These are phyloP conservation scores for Myiagra hebetior DNA, from an alignment of 2,113 vertebrate species.

Conservation along the genomic window DNA sequence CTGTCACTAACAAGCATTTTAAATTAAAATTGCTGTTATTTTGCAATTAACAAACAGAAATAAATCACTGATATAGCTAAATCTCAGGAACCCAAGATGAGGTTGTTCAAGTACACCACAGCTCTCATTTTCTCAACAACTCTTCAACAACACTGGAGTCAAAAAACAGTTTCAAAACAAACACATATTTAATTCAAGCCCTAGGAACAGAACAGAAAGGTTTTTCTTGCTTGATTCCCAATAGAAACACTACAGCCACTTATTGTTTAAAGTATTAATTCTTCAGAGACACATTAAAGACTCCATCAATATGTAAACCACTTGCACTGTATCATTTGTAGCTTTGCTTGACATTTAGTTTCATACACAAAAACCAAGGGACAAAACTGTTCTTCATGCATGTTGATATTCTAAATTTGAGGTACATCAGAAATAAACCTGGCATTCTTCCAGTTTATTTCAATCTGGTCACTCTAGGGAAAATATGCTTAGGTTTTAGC, in stretches of 20 bases:
- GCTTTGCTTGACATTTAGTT: neutral
- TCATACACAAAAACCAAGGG: neutral
- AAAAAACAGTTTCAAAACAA: constrained; percentile 14
- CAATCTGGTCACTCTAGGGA: neutral
- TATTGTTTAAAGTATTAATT: constrained; percentile 22
- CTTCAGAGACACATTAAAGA: constrained; percentile 18
- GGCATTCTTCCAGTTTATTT: constrained; percentile 10
- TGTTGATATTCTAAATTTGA: constrained; percentile 15
- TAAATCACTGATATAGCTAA: constrained; percentile 27
- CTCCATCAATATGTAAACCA: neutral
- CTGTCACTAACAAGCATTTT: constrained; percentile 52
- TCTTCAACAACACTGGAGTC: neutral
- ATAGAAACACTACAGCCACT: neutral
- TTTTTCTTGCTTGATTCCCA: constrained; percentile 11
- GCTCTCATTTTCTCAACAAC: constrained; percentile 19
- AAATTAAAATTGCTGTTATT: constrained; percentile 56
- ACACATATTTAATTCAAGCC: constrained; percentile 1
- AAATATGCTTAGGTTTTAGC: neutral
- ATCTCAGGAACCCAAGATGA: constrained; percentile 9
- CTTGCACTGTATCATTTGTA: neutral
- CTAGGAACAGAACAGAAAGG: constrained; percentile 20
- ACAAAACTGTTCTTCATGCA: neutral
- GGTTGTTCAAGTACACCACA: neutral
- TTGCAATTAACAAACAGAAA: constrained; percentile 58
- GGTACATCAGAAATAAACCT: constrained; percentile 13